These are phyloP conservation scores for Contarinia nasturtii DNA, from an alignment of 1,140 invertebrate genomes.

Conservation along the genomic window DNA sequence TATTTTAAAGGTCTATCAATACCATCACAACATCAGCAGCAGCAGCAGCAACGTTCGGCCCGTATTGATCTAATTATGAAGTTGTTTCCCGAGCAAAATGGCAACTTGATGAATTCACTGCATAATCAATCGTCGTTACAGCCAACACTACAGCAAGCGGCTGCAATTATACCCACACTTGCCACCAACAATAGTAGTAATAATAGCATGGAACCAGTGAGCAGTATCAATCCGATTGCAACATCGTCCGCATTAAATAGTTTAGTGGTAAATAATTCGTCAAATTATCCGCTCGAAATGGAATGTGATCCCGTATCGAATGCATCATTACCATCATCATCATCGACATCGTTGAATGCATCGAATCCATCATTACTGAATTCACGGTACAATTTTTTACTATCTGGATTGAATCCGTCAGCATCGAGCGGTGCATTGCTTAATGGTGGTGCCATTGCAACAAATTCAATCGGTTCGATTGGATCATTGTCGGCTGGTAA, in stretches of 20 bases:
- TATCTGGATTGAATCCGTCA: too few species aligned
- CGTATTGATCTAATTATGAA: conserved; percentile 3
- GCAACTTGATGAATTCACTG: neutral
- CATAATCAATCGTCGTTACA: neutral
- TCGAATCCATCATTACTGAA: conserved; percentile 7
- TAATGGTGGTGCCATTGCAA: neutral
- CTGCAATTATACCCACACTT: conserved; percentile 2
- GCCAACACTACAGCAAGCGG: conserved; percentile 1
- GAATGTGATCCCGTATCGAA: conserved; percentile 17
- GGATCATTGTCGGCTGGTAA: neutral
- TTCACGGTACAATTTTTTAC: conserved; percentile 1
- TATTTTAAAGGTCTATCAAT: neutral
- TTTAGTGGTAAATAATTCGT: neutral
- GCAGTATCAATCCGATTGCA: neutral
- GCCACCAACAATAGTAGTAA: conserved; percentile 3
- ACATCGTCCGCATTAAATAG: neutral
- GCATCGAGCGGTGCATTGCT: neutral
- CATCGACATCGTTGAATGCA: conserved; percentile 7
- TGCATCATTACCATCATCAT: neutral
- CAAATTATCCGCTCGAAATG: conserved; percentile 19
- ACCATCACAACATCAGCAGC: neutral
- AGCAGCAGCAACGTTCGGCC: conserved; percentile 1
- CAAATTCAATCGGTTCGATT: neutral
- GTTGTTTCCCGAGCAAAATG: neutral
- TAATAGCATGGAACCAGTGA: conserved; percentile 2